Conservation (phyloP, 2,113 vertebrate genomes). For the Hyaena hyaena region DNA sequence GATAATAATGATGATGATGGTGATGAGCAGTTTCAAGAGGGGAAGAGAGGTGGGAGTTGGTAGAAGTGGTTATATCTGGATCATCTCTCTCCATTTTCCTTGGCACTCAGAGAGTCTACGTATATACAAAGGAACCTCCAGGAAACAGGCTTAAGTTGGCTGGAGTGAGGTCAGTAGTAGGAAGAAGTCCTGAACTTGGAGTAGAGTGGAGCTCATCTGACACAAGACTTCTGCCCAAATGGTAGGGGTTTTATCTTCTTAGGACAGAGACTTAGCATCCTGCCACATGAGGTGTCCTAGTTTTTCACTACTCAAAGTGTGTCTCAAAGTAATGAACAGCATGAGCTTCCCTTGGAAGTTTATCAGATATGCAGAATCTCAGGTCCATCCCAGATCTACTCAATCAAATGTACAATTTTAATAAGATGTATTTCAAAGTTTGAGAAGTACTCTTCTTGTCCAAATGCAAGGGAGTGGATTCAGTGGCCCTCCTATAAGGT, state of each 20-base stretch:
- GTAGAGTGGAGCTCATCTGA: not conserved
- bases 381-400: not conserved
- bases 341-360: not conserved
- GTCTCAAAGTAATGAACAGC: not conserved
- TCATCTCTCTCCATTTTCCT: not conserved
- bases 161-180: not conserved
- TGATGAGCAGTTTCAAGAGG: not conserved
- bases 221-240: not conserved
- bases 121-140: not conserved
- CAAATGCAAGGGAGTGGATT: not conserved
- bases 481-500: too few species aligned
- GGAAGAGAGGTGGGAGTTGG: not conserved
- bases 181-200: not conserved
- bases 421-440: not conserved
- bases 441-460: not conserved
- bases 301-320: not conserved
- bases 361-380: not conserved
- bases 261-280: not conserved
- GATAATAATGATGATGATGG: not conserved
- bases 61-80: not conserved
- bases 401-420: constrained; percentile 14
- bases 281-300: not conserved
- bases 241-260: not conserved
- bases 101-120: not conserved
- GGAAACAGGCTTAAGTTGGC: not conserved